A percentile compares a stretch with the other conserved stretches of the same genome.
These are phyloP conservation scores for Axinella damicornis DNA, from an alignment of 37 sponge, comb jelly and placozoan species.

Conservation along the genomic window DNA sequence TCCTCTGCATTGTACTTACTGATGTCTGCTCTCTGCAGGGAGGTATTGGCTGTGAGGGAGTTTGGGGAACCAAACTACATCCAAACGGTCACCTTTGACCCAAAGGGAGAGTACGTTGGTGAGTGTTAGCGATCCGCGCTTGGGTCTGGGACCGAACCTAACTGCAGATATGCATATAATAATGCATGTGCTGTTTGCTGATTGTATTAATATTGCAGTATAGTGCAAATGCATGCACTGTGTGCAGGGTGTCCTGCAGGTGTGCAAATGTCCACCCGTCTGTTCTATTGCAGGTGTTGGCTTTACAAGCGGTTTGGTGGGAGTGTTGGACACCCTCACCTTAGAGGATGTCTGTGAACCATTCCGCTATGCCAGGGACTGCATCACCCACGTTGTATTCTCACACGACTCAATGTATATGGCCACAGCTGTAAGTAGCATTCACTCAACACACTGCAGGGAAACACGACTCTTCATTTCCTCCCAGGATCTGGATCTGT, in stretches of 20 bases:
- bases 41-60: conserved; percentile 53
- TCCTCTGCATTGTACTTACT: no score
- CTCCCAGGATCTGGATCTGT: conserved; percentile 77
- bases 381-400: conserved; percentile 89
- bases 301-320: conserved; percentile 82
- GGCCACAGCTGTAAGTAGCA: conserved; percentile 85
- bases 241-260: background rate
- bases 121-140: background rate
- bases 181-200: background rate
- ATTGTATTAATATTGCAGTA: background rate
- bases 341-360: conserved; percentile 72
- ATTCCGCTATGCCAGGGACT: conserved; percentile 83
- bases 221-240: background rate
- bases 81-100: conserved; percentile 83
- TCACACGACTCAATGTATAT: conserved; percentile 92
- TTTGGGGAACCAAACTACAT: conserved; percentile 67
- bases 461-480: background rate
- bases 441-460: no score
- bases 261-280: background rate
- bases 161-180: background rate
- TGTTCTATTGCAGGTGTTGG: conserved; percentile 78
- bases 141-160: no score
- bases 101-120: conserved; percentile 76
- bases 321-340: conserved; percentile 79
- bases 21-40: conserved; percentile 11